Conservation (phyloP, 2,797 vertebrate genomes). For the Pampus argenteus region DNA sequence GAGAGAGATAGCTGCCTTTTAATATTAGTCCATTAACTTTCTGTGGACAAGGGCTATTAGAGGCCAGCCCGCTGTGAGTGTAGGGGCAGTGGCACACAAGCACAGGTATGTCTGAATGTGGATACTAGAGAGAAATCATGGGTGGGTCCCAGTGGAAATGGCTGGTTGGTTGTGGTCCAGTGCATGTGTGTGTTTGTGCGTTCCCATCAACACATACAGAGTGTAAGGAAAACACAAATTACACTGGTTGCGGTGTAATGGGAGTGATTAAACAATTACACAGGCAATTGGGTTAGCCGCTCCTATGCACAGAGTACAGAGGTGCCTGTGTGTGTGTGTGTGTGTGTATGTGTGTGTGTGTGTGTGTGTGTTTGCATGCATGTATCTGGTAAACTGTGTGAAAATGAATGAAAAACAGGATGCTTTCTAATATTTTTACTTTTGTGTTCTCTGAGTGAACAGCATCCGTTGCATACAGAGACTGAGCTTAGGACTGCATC, state of each 20-base stretch:
- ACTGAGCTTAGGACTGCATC: conserved; percentile 33
- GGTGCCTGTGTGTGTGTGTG: conserved; percentile 45
- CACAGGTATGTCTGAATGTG: conserved; percentile 23
- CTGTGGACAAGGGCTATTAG: conserved; percentile 58
- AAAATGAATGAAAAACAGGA: conserved; percentile 19
- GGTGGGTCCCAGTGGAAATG: conserved; percentile 37
- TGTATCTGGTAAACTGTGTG: not conserved
- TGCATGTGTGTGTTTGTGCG: conserved; percentile 18
- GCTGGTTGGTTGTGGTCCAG: conserved; percentile 43
- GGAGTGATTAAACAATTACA: conserved; percentile 86
- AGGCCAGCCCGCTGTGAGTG: conserved; percentile 52
- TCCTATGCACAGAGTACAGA: conserved; percentile 66
- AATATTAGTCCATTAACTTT: conserved; percentile 76
- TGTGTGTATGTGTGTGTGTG: conserved; percentile 34
- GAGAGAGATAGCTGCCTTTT: conserved; percentile 62
- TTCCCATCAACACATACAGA: conserved; percentile 32
- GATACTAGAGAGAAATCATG: not conserved
- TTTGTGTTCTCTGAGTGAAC: conserved; percentile 42
- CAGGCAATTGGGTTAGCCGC: conserved; percentile 80
- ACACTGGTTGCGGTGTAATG: conserved; percentile 79
- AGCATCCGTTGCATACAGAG: conserved; percentile 35
- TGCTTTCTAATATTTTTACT: not conserved
- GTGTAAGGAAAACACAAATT: conserved; percentile 78
- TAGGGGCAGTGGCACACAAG: conserved; percentile 19
- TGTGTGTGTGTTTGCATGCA: conserved; percentile 15